phyloP scores from a whole-genome alignment of 2,797 vertebrate species.

The Natrix natrix region DNA sequence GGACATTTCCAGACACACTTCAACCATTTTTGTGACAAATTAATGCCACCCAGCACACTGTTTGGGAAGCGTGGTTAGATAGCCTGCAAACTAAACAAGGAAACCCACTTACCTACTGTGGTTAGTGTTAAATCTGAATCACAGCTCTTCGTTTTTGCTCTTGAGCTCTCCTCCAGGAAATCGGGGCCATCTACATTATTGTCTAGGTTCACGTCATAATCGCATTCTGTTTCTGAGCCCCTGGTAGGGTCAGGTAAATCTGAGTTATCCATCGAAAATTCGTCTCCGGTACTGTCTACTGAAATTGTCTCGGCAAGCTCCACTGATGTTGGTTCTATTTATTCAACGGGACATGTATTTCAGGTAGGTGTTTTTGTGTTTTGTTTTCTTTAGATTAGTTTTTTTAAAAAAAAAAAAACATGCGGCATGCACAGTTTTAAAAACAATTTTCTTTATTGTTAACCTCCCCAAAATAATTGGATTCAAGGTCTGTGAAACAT shows the following conservation, averaged over 20 bases:
- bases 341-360: constrained; percentile 7
- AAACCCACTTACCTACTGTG: constrained; percentile 43
- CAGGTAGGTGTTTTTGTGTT: background rate
- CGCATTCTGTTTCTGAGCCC: constrained; percentile 29
- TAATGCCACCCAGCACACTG: background rate
- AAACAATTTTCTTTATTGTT: background rate
- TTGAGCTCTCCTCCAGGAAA: constrained; percentile 36
- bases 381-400: background rate
- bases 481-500: background rate
- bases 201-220: constrained; percentile 26
- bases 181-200: constrained; percentile 31
- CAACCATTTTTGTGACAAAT: background rate
- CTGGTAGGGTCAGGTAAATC: constrained; percentile 24
- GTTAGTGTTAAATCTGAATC: constrained; percentile 37
- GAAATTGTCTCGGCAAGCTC: constrained; percentile 11
- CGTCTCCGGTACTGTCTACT: constrained; percentile 6
- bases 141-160: constrained; percentile 46
- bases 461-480: background rate
- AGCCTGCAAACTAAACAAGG: background rate
- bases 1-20: background rate
- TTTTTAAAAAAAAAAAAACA: background rate
- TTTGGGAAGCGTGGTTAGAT: background rate
- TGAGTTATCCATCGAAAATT: constrained; percentile 39
- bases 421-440: background rate
- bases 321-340: constrained; percentile 10